phyloP scores from a whole-genome alignment of 2,888 invertebrate species.

The Leucoma salicis region DNA sequence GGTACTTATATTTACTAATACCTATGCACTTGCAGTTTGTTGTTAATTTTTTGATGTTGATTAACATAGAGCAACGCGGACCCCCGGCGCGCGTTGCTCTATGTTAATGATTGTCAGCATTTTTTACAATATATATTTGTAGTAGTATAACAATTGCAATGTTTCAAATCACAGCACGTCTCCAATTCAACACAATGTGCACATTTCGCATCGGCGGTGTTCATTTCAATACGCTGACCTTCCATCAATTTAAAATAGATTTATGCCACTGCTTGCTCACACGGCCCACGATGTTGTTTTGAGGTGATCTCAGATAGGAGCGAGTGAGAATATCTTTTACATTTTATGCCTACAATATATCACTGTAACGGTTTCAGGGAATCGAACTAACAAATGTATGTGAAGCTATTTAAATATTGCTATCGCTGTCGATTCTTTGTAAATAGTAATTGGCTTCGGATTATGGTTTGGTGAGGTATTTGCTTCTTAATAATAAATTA shows the following conservation, averaged over 20 bases:
- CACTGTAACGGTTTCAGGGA: constrained; percentile 11
- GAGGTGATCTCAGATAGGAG: constrained; percentile 28
- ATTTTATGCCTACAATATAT: constrained; percentile 15
- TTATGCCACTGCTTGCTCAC: constrained; percentile 32
- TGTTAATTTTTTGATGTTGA: too few species aligned
- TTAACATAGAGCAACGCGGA: too few species aligned
- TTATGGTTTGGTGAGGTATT: too few species aligned
- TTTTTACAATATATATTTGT: too few species aligned
- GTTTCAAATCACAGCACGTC: constrained; percentile 27
- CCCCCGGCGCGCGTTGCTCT: too few species aligned
- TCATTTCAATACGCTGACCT: constrained; percentile 60
- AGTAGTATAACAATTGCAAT: too few species aligned
- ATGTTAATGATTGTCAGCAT: too few species aligned
- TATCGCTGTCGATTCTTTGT: too few species aligned
- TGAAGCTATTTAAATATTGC: background rate
- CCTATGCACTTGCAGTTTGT: too few species aligned
- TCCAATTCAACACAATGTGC: constrained; percentile 36
- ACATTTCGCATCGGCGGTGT: constrained; percentile 31
- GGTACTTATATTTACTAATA: too few species aligned
- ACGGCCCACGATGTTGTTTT: constrained; percentile 30
- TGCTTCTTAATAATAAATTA: too few species aligned
- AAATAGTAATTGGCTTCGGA: too few species aligned
- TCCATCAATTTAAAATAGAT: constrained; percentile 77
- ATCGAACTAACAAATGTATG: background rate
- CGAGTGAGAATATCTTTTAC: constrained; percentile 17